phyloP scores from a whole-genome alignment of 2,888 invertebrate genomes.

The Scelioninae gen. 1 region DNA sequence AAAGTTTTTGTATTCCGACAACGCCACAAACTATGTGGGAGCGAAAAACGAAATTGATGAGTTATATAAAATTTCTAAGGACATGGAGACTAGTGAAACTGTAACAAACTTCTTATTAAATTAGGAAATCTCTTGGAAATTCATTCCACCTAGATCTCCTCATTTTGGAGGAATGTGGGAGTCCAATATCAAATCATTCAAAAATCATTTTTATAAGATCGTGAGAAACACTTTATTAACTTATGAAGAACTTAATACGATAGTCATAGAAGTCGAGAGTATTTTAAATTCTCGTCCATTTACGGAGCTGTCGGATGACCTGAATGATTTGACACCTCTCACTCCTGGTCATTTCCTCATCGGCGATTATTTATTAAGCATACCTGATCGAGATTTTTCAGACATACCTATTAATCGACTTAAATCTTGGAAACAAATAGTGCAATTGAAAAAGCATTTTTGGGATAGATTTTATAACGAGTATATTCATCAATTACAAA shows the following conservation, averaged over 20 bases:
- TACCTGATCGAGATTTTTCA: constrained; percentile 46
- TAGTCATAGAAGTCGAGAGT: constrained; percentile 59
- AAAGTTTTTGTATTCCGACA: constrained; percentile 74
- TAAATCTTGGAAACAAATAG: constrained; percentile 55
- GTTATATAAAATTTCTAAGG: neutral
- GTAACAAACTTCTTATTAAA: constrained; percentile 15
- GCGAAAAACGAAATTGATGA: constrained; percentile 72
- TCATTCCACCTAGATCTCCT: constrained; percentile 72
- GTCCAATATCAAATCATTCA: constrained; percentile 73
- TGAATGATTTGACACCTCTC: constrained; percentile 51
- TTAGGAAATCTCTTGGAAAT: constrained; percentile 71
- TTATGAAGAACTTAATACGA: constrained; percentile 71
- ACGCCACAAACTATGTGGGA: constrained; percentile 78
- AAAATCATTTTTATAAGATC: constrained; percentile 71
- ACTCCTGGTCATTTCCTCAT: constrained; percentile 68
- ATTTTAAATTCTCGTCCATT: constrained; percentile 68
- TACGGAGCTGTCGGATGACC: constrained; percentile 53
- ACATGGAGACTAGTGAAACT: neutral
- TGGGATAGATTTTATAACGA: constrained; percentile 60
- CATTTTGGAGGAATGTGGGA: constrained; percentile 76
- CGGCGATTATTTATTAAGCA: constrained; percentile 47
- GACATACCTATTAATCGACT: constrained; percentile 51
- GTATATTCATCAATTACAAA: constrained; percentile 57
- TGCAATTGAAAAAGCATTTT: constrained; percentile 57
- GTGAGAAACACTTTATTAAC: constrained; percentile 65